Base-by-base conservation (phyloP, 2,113 vertebrate species). In the Centropus bengalensis region DNA sequence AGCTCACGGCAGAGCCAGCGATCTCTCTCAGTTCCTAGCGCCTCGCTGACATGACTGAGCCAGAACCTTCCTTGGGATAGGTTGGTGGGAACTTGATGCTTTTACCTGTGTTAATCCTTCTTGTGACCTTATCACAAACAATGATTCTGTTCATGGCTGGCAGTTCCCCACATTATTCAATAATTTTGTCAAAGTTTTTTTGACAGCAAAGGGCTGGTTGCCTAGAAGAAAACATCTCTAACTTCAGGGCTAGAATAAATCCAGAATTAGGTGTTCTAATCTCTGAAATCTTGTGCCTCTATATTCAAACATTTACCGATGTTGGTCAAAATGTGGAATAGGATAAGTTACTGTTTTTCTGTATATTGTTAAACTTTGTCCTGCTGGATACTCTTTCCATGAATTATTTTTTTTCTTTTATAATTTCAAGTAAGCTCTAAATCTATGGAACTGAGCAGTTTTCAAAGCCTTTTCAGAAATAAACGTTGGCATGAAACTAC, bases 331-430 rank as follows among this genome's bases (percentile, higher is more conserved):
- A 82, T 88, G 40, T 38, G 16, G 45, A 92, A 73, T 71, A 91
- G 92, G 71, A 62, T 32, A 70, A 89, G 40, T 69, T 83, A 14
- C 36, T 67, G 12, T 0, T 24, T 71, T 59, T 71, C 32, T 80
- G 17, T 68, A 45, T 75, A 90, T 82, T 77, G 19, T 82, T 91
- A 86, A 91, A 84, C n/a, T 91, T 80, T 71, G 40, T 82, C 54
- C 78, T 86, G 33, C 32, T 54, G 75, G 56, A 24, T 93, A 42
- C 44, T 88, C 44, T 56, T 86, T 30, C 38, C 89, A 44, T 91
- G 96, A 95, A 96, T 88, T 95, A 86, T 56, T 93, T 85, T 36
- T 36, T 82, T 86, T 82, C 70, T 33, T 89, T 96, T 88, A 70
- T 60, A 86, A 23, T 81, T 91, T 69, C 77, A 96, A 67, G 77